Conservation (phyloP, 2,797 vertebrate species). For the Myotis daubentonii region DNA sequence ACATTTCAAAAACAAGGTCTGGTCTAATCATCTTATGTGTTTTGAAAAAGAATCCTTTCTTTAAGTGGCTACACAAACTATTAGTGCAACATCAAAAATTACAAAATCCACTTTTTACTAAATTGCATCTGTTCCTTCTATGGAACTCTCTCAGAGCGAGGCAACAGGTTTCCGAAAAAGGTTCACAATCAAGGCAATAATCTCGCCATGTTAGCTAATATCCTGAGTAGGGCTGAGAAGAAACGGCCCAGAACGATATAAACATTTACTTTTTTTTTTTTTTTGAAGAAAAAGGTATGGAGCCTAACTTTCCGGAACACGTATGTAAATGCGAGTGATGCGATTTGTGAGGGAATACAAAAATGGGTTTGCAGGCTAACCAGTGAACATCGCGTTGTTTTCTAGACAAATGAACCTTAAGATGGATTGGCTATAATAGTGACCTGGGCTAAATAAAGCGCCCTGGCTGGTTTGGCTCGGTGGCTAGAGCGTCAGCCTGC, state of each 20-base stretch:
- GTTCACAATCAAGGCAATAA: background rate
- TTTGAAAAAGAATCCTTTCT: slow-evolving; percentile 30
- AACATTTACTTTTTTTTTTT: background rate
- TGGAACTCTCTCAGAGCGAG: background rate
- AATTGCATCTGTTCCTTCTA: background rate
- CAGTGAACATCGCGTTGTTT: fast-evolving
- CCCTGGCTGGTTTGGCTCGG: no score
- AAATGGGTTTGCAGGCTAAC: background rate
- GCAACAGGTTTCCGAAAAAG: background rate
- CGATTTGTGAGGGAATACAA: fast-evolving
- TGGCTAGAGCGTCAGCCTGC: no score
- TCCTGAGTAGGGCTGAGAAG: background rate
- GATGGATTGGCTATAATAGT: no score
- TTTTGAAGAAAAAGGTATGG: background rate
- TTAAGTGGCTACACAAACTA: background rate
- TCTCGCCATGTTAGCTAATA: background rate
- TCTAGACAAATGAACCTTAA: fast-evolving
- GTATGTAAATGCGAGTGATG: background rate
- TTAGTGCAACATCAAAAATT: background rate
- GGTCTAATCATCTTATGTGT: background rate
- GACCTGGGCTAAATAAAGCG: background rate
- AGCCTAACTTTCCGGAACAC: background rate
- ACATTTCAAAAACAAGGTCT: background rate
- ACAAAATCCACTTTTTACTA: background rate
- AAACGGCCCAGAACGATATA: background rate